Conservation (phyloP, 1,140 invertebrate genomes). For the Heliconius eleuchia region DNA sequence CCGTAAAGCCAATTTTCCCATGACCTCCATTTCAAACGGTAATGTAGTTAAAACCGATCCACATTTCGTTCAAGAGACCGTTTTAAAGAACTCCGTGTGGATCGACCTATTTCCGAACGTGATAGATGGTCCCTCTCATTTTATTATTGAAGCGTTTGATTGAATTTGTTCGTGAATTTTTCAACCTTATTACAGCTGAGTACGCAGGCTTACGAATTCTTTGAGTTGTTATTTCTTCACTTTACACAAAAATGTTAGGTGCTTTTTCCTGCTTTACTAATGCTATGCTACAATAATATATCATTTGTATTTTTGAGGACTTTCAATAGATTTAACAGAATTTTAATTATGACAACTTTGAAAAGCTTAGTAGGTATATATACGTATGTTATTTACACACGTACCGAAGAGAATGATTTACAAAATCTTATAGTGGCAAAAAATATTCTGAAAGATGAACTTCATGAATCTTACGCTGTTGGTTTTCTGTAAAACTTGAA, state of each 20-base stretch:
- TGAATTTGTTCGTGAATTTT: slow-evolving; percentile 42
- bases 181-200: slow-evolving; percentile 35
- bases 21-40: slow-evolving; percentile 27
- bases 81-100: slow-evolving; percentile 57
- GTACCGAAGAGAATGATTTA: background rate
- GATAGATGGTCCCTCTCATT: slow-evolving; percentile 53
- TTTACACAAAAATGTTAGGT: slow-evolving; percentile 23
- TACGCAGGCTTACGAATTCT: slow-evolving; percentile 20
- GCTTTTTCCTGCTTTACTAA: slow-evolving; percentile 14
- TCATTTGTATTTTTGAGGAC: background rate
- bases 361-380: background rate
- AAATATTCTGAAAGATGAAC: background rate
- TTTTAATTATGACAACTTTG: background rate
- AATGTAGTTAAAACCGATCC: slow-evolving; percentile 45
- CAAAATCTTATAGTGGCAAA: background rate
- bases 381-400: too few species aligned
- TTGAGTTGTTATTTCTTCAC: slow-evolving; percentile 28
- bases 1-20: slow-evolving; percentile 48
- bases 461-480: too few species aligned
- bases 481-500: too few species aligned
- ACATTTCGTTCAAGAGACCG: slow-evolving; percentile 44
- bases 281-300: background rate
- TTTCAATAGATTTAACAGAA: background rate
- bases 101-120: slow-evolving; percentile 55
- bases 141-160: slow-evolving; percentile 44